Evolutionary conservation across 2,888 invertebrate species (phyloP), one percentile per base, ranked within the genome.

Genomic region (Idaea dimidiata): DNA sequence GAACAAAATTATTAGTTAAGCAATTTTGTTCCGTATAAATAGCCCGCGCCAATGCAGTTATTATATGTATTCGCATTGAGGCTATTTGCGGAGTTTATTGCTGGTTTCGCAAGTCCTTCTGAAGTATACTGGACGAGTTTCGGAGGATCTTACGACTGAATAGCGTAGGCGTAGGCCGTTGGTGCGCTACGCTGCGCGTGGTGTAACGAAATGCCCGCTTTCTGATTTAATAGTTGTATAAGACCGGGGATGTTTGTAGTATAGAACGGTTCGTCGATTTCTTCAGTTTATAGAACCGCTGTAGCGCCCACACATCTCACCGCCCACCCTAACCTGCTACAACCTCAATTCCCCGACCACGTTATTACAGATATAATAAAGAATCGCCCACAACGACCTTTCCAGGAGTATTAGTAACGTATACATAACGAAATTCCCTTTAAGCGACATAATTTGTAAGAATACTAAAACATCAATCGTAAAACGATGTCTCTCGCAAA

Each of bases 41-140:
- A 83, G 79, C 74, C 65, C 63, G 66, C 72, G 77, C 74, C 71
- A 69, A 70, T 81, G 79, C 79, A 77, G 71, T 71, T 72, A n/a
- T n/a, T n/a, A n/a, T n/a, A 68, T 78, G 75, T 78, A 75, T 79
- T 82, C 69, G 77, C 79, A 76, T 74, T 73, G 78, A 71, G 75
- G 81, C 84, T 87, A 88, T 88, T 87, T 86, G 79, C 73, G 79
- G 82, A 79, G 72, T 76, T 73, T 81, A 76, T 78, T 78, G 81
- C 79, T 71, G 67, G 82, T 82, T 82, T 83, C 78, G 80, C 78
- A 79, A 78, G 83, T 81, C 14, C 43, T 82, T 81, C 77, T 79
- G 81, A 77, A 77, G 77, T 81, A 79, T 73, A 75, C 76, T 74
- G 72, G 70, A 43, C 43, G 43, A 6, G 32, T 10, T 32, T 2